Evolutionary conservation across 2,888 invertebrate species (phyloP), one percentile per base, ranked within the genome.

Genomic region (Apamea epomidion): DNA sequence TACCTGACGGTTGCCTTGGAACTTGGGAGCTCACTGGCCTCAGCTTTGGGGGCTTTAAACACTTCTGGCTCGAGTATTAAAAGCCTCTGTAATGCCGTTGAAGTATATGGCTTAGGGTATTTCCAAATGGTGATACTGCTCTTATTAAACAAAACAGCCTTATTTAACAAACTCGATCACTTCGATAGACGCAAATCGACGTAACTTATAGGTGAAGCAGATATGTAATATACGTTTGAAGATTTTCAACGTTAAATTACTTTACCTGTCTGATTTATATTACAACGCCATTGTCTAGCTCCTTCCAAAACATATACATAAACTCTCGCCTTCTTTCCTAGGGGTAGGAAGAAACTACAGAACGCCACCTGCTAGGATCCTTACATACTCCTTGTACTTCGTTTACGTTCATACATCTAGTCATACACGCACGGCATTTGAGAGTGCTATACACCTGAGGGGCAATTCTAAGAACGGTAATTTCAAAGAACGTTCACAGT

Each of bases 21-120:
- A 83, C 77, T 86, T 79, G n/a, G 45, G 10, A 65, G 60, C 80
- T 78, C 70, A 80, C 80, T 78, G 76, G 76, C 69, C 64, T 67
- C 64, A 78, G 82, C 70, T 82, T 74, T 67, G 37, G 51, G 16
- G 29, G 74, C 75, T 83, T 83, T 58, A 72, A 48, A 73, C 68
- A 87, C 69, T 74, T 62, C 25, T 16, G 45, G 32, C 42, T 29
- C 16, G 21, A 75, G 16, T 74, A 69, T 72, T 60, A 77, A 67
- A 62, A 72, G 67, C 78, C 45, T 72, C n/a, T 14, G 18, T 65
- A 65, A 71, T 67, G n/a, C 78, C 25, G 62, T 71, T 82, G 51
- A 72, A 76, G n/a, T 60, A 16, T 25, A 32, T 29, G 67, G 37
- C 42, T 73, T 21, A 25, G 2, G 12, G 32, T 45, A 37, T 54